Evolutionary conservation across 2,113 vertebrate species (phyloP).

Genomic region (Arvicanthis niloticus): DNA sequence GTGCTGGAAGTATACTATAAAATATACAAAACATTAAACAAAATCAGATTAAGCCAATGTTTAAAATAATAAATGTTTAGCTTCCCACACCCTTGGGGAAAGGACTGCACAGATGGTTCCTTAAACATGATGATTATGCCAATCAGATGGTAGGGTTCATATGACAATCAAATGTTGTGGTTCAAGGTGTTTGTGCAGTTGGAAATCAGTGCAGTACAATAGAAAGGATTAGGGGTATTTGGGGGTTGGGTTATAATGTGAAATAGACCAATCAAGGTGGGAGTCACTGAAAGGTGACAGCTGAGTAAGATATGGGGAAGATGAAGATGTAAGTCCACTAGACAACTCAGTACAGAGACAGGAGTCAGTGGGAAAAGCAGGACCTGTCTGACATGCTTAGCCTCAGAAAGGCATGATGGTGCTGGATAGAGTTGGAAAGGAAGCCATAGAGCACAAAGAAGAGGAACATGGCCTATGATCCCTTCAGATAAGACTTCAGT

Average conservation of each 20-base stretch:
- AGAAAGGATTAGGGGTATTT: accelerated
- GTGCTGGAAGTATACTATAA: neutral
- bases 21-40: neutral
- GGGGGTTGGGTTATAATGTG: neutral
- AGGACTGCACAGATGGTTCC: neutral
- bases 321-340: neutral
- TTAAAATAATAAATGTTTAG: neutral
- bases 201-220: neutral
- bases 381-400: neutral
- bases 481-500: neutral
- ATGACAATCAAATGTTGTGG: neutral
- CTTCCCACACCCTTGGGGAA: neutral
- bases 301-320: neutral
- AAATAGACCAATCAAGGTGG: neutral
- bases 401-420: neutral
- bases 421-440: neutral
- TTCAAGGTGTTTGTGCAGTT: neutral
- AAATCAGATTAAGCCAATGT: neutral
- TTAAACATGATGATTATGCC: neutral
- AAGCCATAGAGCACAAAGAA: neutral
- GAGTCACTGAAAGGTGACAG: neutral
- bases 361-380: neutral
- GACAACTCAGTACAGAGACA: neutral
- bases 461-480: neutral
- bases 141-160: neutral